These are phyloP conservation scores for Achlya flavicornis DNA, from an alignment of 2,888 invertebrate species.

Conservation along the genomic window DNA sequence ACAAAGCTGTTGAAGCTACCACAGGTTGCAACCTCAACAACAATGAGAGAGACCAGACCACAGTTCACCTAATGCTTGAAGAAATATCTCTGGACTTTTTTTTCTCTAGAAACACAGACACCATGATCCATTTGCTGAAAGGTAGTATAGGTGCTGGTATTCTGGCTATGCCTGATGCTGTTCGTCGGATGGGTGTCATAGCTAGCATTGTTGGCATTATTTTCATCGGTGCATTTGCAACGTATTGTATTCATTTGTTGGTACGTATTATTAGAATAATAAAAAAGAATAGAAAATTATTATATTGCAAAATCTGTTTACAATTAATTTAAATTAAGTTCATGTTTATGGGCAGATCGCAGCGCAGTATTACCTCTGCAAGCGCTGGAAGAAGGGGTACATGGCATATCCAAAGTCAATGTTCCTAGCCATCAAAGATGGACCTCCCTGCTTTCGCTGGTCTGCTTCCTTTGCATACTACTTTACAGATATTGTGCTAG, in stretches of 20 bases:
- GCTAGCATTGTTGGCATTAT: conserved; percentile 85
- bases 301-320: not conserved
- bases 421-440: conserved; percentile 86
- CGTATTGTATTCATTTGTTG: conserved; percentile 89
- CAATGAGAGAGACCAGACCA: too few relatives aligned
- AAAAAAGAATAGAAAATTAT: not conserved
- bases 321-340: not conserved
- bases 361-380: conserved; percentile 83
- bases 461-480: conserved; percentile 75
- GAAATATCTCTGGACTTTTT: not conserved
- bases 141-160: conserved; percentile 97
- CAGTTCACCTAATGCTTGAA: too few relatives aligned
- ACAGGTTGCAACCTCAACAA: too few relatives aligned
- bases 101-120: conserved; percentile 88
- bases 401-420: conserved; percentile 91
- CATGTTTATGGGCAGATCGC: conserved; percentile 65
- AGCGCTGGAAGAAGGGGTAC: conserved; percentile 78
- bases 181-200: conserved; percentile 81
- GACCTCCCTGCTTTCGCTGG: conserved; percentile 82
- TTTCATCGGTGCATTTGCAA: conserved; percentile 86
- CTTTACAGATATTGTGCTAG: conserved; percentile 84
- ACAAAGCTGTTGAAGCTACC: too few relatives aligned
- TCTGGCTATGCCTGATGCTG: conserved; percentile 92
- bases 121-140: conserved; percentile 94
- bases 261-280: conserved; percentile 64